Conservation (phyloP, 2,113 vertebrate species). For the Spermophilus dauricus region DNA sequence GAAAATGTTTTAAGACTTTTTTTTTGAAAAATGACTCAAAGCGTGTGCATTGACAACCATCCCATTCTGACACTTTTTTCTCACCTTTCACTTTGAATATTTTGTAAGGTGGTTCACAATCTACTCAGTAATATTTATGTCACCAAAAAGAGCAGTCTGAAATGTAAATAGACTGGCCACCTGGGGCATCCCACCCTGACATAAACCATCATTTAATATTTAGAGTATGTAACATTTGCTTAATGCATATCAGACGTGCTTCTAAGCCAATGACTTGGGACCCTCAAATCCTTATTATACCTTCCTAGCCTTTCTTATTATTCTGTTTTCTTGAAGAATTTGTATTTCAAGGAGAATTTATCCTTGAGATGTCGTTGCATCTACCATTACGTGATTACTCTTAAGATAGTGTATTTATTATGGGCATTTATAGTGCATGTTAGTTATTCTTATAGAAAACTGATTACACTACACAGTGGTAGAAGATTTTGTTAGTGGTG, state of each 20-base stretch:
- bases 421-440: background rate
- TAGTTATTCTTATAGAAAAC: conserved; percentile 10
- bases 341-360: conserved; percentile 64
- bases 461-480: background rate
- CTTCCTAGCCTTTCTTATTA: conserved; percentile 25
- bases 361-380: conserved; percentile 46
- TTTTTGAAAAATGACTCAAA: conserved; percentile 15
- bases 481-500: background rate
- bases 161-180: background rate
- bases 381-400: conserved; percentile 35
- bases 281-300: conserved; percentile 58
- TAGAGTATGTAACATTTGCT: conserved; percentile 45
- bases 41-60: background rate
- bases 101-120: background rate
- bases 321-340: conserved; percentile 65
- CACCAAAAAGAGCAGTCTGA: background rate
- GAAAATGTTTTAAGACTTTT: background rate
- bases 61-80: background rate
- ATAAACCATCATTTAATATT: conserved; percentile 61
- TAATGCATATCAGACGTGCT: conserved; percentile 54
- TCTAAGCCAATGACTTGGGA: conserved; percentile 53
- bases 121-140: conserved; percentile 1
- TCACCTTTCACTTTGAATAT: conserved; percentile 30
- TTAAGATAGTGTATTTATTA: conserved; percentile 51
- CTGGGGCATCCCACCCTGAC: background rate